Base-by-base conservation (phyloP, 2,888 invertebrate species). In the Hofmannophila pseudospretella region DNA sequence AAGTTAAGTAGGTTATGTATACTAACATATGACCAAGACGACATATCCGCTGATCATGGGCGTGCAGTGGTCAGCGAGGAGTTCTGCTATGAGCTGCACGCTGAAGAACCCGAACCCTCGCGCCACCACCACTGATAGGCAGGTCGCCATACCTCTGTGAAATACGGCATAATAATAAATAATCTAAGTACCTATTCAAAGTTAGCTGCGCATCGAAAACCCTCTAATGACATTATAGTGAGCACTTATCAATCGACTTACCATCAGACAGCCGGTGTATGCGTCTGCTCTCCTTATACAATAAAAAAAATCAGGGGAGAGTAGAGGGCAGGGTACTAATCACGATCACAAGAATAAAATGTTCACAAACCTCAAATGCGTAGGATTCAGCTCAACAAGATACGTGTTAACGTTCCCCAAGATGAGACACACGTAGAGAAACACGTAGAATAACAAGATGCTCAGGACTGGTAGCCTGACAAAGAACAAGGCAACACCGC, bases 51-150 rank as follows among this genome's bases (percentile, higher is more conserved):
- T 47, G 14, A 80, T 47, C 73, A 78, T 74, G 0, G 70, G 61
- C 10, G 55, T 62, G 46, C 82, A 81, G 50, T 78, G 42, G 36
- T 69, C 51, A 1, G 58, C 60, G 1, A 82, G 55, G 2, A 78
- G 54, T 1, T 44, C 51, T 0, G 67, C 80, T 22, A 82, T 82
- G 19, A 81, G 44, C 42, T 81, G 81, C 8, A 82, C 77, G 41
- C 81, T 80, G 43, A 78, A 53, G 55, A 81, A 79, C 0, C 80
- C 79, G 28, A 72, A 77, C 0, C 81, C 81, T 32, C 82, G 68
- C 0, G 81, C 74, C 14, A 78, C 75, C 23, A 81, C 74, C 36
- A 82, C 79, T 0, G 80, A 80, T 3, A 81, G 49, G 37, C 78
- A 78, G 0, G 79, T 80, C 4, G 81, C 80, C 78, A 78, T 80